phyloP scores from a whole-genome alignment of 2,888 invertebrate species.

The Bedellia somnulentella region DNA sequence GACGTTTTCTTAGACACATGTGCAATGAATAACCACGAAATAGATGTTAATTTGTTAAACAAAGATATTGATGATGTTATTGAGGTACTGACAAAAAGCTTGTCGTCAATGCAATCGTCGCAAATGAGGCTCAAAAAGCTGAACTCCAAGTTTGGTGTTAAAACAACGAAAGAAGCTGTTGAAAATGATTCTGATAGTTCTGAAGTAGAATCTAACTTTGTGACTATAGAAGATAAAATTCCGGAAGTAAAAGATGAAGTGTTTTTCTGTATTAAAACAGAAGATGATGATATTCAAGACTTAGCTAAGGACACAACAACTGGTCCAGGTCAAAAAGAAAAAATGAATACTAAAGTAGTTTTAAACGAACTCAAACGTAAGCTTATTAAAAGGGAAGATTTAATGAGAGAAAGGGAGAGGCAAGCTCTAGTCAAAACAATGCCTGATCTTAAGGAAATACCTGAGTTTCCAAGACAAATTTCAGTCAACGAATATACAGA shows the following conservation, averaged over 20 bases:
- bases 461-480: conserved; percentile 50
- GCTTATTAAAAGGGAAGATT: conserved; percentile 43
- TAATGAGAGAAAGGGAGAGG: conserved; percentile 49
- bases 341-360: conserved; percentile 35
- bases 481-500: conserved; percentile 24
- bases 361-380: conserved; percentile 40
- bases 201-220: conserved; percentile 13
- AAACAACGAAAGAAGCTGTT: conserved; percentile 10
- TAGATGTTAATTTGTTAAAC: conserved; percentile 30
- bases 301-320: conserved; percentile 29
- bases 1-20: conserved; percentile 48
- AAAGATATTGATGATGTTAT: conserved; percentile 41
- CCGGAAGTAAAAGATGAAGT: conserved; percentile 46
- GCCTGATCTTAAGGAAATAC: conserved; percentile 36
- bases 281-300: conserved; percentile 22
- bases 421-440: conserved; percentile 48
- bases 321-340: conserved; percentile 39
- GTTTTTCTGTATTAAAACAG: conserved; percentile 44
- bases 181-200: conserved; percentile 13
- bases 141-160: conserved; percentile 20
- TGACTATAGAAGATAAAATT: conserved; percentile 28
- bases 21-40: conserved; percentile 31
- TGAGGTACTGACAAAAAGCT: conserved; percentile 30
- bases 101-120: conserved; percentile 31
- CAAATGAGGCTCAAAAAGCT: conserved; percentile 40